Base-by-base conservation (phyloP, 1,140 invertebrate species). In the Saccostrea glomerata region DNA sequence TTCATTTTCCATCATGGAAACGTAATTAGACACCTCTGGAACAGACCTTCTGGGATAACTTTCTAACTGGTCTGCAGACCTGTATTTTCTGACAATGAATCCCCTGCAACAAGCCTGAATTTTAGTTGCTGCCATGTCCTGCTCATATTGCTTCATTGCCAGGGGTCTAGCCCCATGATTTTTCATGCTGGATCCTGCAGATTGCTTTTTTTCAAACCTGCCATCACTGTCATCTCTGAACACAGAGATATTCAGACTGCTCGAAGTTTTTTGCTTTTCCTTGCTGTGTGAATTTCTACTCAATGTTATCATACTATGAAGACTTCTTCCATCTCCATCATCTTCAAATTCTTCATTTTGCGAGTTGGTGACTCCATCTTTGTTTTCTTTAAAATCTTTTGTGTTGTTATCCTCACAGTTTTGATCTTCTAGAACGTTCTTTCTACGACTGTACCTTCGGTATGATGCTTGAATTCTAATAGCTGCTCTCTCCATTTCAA, bases 81-180 rank as follows among this genome's bases (percentile, higher is more conserved):
- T n/a, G 20, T 20, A 20, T 82, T 86, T 20, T 20, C 47, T 40
- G 7, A 47, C 73, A 87, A 96, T 95, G 91, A 97, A 97, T 2
- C 97, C 97, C 70, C 97, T 95, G 93, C 97, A 97, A 86, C 96
- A 96, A 54, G 97, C 97, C 93, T 97, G 97, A 85, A 97, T 97
- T 92, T 96, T 97, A 3, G 96, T 96, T 20, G 97, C 97, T 30
- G 97, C 97, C 88, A 94, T 89, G 23, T 55, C 73, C 40, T 87
- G 82, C 66, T 86, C 84, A 36, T 86, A 94, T n/a, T 63, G 58
- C 20, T 63, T 63, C 58, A 63, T 63, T 20, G 58, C 58, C n/a
- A 63, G n/a, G 58, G 58, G 58, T 5, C 17, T n/a, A 20, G 20
- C 58, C 58, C 58, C 58, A 63, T 20, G 58, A 2, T 20, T 63